Percentiles rank a stretch among this genome's conserved stretches.
Conservation (phyloP, 92 coral and sea anemone species). For the Palythoa caribaeorum region DNA sequence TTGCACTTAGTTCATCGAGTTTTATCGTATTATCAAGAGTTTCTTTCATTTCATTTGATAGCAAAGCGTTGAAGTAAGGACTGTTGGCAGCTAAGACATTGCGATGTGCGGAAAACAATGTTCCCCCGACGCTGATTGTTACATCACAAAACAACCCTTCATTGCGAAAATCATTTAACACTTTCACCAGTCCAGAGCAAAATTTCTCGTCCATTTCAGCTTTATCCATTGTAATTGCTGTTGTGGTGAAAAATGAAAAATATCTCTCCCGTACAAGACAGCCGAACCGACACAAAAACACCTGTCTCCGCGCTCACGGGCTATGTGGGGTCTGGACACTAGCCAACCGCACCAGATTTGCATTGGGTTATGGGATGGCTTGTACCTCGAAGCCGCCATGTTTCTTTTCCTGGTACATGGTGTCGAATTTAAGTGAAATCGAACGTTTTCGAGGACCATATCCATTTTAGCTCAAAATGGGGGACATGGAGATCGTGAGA, state of each 20-base stretch:
- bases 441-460: too few species aligned
- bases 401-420: too few species aligned
- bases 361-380: too few species aligned
- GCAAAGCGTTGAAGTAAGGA: slow-evolving; percentile 79
- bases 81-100: slow-evolving; percentile 87
- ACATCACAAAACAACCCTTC: slow-evolving; percentile 83
- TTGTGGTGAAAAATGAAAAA: background rate
- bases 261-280: too few species aligned
- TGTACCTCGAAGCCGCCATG: too few species aligned
- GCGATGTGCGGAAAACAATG: slow-evolving; percentile 74
- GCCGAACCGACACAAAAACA: too few species aligned
- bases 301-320: too few species aligned
- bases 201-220: slow-evolving; percentile 60
- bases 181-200: slow-evolving; percentile 66
- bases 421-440: too few species aligned
- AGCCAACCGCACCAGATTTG: background rate
- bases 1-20: slow-evolving; percentile 72
- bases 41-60: slow-evolving; percentile 89
- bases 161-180: slow-evolving; percentile 77
- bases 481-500: slow-evolving; percentile 63
- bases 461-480: background rate
- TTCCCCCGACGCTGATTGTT: slow-evolving; percentile 69
- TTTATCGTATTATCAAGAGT: slow-evolving; percentile 68
- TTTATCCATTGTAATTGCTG: slow-evolving; percentile 23
- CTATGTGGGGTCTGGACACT: too few species aligned